phyloP scores from a whole-genome alignment of 1,140 invertebrate species.

The Tetraneura akinire region DNA sequence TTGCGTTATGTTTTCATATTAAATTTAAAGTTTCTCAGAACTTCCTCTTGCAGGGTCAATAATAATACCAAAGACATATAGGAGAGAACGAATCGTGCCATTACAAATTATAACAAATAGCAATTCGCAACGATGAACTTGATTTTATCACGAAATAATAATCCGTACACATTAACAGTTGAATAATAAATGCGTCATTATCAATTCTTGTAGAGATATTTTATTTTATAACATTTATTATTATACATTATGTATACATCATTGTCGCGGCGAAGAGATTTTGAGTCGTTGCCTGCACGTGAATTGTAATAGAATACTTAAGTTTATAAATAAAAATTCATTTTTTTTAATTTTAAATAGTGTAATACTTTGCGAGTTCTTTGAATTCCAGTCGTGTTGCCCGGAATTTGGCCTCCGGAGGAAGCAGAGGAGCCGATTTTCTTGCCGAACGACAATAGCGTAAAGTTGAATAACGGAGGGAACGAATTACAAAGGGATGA shows the following conservation, averaged over 20 bases:
- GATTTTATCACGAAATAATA: background rate
- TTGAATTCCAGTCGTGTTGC: constrained; percentile 27
- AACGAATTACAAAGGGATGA: constrained; percentile 44
- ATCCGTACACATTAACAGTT: background rate
- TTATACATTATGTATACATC: background rate
- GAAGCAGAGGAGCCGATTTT: constrained; percentile 46
- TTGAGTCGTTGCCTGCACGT: background rate
- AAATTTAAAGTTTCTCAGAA: background rate
- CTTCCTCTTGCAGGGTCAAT: background rate
- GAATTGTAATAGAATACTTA: background rate
- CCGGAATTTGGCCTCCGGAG: constrained; percentile 20
- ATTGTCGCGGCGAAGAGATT: background rate
- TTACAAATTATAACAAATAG: background rate
- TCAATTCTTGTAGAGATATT: background rate
- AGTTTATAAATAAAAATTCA: background rate
- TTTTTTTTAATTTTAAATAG: constrained; percentile 2
- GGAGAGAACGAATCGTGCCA: background rate
- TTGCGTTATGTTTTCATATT: background rate
- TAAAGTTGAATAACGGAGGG: constrained; percentile 32
- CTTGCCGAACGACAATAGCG: constrained; percentile 38
- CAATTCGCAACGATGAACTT: background rate
- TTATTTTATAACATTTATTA: background rate
- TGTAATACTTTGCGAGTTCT: constrained; percentile 6
- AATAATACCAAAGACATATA: background rate
- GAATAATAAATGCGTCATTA: background rate